Evolutionary conservation across 2,888 invertebrate genomes (phyloP).

Genomic region (Acronicta leporina): DNA sequence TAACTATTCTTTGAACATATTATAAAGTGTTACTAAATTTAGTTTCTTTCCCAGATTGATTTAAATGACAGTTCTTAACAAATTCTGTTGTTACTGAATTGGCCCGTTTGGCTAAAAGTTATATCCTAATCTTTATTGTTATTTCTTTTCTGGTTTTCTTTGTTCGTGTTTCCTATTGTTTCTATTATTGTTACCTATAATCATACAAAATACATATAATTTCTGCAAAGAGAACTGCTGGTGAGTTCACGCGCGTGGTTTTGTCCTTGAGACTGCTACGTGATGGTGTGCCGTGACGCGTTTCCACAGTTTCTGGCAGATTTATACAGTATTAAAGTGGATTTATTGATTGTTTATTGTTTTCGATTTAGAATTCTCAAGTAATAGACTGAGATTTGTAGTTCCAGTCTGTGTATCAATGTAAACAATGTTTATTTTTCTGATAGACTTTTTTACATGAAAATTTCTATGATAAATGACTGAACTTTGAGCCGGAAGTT

Average conservation of each 20-base stretch:
- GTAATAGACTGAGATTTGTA: conserved; percentile 58
- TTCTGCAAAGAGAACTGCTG: conserved; percentile 8
- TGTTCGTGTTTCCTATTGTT: too few species aligned
- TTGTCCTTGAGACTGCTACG: conserved; percentile 55
- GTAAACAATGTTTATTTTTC: conserved; percentile 46
- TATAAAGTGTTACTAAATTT: conserved; percentile 1
- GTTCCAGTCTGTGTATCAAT: conserved; percentile 44
- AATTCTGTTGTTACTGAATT: conserved; percentile 23
- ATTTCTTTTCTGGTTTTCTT: conserved; percentile 12
- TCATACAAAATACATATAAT: conserved; percentile 11
- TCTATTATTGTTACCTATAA: too few species aligned
- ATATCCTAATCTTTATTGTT: conserved; percentile 28
- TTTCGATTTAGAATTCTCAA: conserved; percentile 63
- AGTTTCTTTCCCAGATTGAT: conserved; percentile 25
- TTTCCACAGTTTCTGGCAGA: conserved; percentile 64
- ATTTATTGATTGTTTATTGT: conserved; percentile 76
- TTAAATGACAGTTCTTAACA: conserved; percentile 21
- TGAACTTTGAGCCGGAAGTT: conserved; percentile 17
- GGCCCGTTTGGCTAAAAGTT: conserved; percentile 39
- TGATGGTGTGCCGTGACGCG: conserved; percentile 52
- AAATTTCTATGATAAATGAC: conserved; percentile 11
- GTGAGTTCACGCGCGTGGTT: conserved; percentile 34
- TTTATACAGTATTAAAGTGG: conserved; percentile 69
- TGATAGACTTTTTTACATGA: conserved; percentile 16
- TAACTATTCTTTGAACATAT: background rate